phyloP scores from a whole-genome alignment of 2,888 invertebrate genomes.

The Tricholauxania praeusta region DNA sequence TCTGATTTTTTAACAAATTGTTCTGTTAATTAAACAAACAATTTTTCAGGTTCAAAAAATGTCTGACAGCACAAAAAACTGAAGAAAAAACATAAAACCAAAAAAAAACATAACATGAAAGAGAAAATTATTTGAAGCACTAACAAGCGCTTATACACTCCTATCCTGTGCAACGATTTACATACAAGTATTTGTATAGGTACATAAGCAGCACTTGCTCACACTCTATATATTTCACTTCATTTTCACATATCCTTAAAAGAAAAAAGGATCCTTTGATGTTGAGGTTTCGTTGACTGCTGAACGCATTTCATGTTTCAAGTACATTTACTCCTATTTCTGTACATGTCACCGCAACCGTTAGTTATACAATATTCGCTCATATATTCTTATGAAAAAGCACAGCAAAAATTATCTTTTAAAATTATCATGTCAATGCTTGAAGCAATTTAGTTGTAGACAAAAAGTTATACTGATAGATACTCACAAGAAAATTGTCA shows the following conservation, averaged over 20 bases:
- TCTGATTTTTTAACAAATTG: background rate
- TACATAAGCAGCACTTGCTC: conserved; percentile 1
- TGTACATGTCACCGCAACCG: too few relatives aligned
- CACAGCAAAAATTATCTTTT: too few relatives aligned
- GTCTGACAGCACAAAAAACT: too few relatives aligned
- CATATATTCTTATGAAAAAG: too few relatives aligned
- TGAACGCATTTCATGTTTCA: conserved; percentile 23
- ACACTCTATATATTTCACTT: conserved; percentile 17
- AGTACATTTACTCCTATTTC: too few relatives aligned
- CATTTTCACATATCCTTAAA: background rate
- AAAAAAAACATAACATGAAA: conserved; percentile 11
- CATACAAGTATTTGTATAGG: background rate
- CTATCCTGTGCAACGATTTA: background rate
- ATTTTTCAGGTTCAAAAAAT: background rate
- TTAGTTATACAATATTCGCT: too few relatives aligned
- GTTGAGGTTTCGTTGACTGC: conserved; percentile 18
- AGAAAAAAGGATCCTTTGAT: background rate
- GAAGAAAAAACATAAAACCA: background rate
- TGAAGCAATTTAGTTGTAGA: too few relatives aligned
- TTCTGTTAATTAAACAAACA: conserved; percentile 17
- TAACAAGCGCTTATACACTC: too few relatives aligned
- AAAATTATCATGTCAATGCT: too few relatives aligned
- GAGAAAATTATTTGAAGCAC: too few relatives aligned
- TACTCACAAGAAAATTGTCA: too few relatives aligned
- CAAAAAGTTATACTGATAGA: too few relatives aligned